Evolutionary conservation across 2,888 invertebrate genomes (phyloP).

Genomic region (Pilophorus perplexus): DNA sequence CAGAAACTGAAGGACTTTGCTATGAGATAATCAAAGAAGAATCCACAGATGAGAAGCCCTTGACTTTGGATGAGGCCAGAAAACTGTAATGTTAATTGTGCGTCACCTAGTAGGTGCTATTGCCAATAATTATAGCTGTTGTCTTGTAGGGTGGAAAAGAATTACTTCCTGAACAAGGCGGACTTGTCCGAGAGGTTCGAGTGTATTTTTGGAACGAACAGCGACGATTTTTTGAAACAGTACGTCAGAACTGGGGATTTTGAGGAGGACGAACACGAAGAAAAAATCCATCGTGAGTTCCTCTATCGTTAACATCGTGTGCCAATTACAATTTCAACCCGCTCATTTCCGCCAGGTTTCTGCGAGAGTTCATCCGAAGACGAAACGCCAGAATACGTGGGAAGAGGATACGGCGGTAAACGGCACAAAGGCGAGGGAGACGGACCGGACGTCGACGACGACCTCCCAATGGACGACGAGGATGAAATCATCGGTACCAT

Average conservation of each 20-base stretch:
- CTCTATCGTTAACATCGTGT: not conserved
- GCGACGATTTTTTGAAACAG: not conserved
- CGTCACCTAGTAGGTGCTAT: not conserved
- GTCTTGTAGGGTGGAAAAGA: not conserved
- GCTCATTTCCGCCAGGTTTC: too few species aligned
- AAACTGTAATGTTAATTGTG: not conserved
- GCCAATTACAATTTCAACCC: not conserved
- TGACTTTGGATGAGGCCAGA: slow-evolving; percentile 12
- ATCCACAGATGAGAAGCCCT: not conserved
- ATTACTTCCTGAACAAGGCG: not conserved
- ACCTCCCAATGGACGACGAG: not conserved
- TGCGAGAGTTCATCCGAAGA: not conserved
- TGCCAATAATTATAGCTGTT: too few species aligned
- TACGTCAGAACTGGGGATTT: not conserved
- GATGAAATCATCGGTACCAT: not conserved
- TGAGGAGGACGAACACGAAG: too few species aligned
- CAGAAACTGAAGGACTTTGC: not conserved
- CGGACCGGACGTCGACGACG: not conserved
- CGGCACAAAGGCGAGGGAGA: not conserved
- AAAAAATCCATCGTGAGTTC: not conserved
- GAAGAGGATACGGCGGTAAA: not conserved
- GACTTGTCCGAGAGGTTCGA: not conserved
- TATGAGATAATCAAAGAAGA: slow-evolving; percentile 1
- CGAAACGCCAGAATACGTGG: not conserved
- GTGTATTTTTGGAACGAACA: not conserved